Evolutionary conservation across 2,797 vertebrate species (phyloP).

Genomic region (Sylvia borin): DNA sequence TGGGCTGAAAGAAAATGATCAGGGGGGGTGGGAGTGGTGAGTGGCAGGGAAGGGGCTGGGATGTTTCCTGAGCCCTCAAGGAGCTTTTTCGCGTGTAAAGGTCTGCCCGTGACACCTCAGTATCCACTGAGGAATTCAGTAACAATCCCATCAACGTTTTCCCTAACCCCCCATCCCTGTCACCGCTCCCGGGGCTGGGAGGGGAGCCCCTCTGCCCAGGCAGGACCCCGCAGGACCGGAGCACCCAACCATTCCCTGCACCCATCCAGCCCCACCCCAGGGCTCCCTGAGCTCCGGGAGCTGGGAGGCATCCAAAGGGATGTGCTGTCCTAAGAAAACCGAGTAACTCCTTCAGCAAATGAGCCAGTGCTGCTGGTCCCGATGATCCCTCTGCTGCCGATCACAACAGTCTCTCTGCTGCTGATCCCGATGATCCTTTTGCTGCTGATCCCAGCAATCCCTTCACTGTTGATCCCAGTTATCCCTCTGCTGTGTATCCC

Average conservation of each 20-base stretch:
- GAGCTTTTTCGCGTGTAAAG: not conserved
- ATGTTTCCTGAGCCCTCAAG: accelerated
- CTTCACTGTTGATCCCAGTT: accelerated
- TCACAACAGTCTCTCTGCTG: accelerated
- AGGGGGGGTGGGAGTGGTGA: accelerated
- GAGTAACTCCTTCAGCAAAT: not conserved
- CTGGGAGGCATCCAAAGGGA: not conserved
- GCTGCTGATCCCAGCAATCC: accelerated
- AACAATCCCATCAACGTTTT: not conserved
- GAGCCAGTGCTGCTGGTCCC: not conserved
- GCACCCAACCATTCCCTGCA: accelerated
- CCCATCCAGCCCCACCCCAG: accelerated
- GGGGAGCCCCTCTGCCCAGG: not conserved
- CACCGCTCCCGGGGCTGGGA: accelerated
- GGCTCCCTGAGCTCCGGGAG: accelerated
- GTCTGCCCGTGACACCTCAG: not conserved
- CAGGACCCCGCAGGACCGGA: not conserved
- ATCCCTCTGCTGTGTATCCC: not conserved
- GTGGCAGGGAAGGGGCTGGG: accelerated
- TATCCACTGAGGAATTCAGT: not conserved
- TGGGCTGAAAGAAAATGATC: not conserved
- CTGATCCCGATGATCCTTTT: accelerated
- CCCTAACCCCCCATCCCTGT: not conserved
- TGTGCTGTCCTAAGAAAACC: accelerated
- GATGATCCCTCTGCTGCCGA: accelerated